Base-by-base conservation (phyloP, 2,797 vertebrate species). In the Melanotaenia maccullochi region DNA sequence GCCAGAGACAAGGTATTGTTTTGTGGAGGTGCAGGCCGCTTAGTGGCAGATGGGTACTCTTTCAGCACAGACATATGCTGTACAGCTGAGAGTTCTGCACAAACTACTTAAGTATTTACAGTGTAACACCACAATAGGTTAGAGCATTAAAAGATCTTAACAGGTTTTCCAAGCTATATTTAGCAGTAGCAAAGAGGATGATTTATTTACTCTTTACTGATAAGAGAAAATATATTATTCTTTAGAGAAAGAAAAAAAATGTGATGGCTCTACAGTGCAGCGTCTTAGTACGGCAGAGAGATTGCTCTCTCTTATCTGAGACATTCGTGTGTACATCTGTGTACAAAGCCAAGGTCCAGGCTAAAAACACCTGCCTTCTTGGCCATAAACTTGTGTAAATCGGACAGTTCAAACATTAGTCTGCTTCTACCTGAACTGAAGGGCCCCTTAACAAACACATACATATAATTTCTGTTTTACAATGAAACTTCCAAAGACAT, bases 351-450 rank as follows among this genome's bases (percentile, higher is more conserved):
- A 89, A 89, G 89, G 91, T 90, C 86, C 91, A 91, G 56, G 86
- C 78, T 86, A 71, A 85, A 94, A 95, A 94, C 96, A 97, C 95
- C 95, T 97, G 96, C 93, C 90, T 78, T 63, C 92, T 89, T 90
- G 88, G 79, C 87, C 84, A 90, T 93, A 89, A 93, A 92, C 72
- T 75, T 85, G 87, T 84, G 85, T 79, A 95, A 97, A 97, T 96
- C 95, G 88, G 93, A 94, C 89, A 95, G 95, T 94, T 96, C 96
- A 97, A 97, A 97, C 90, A 98, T 81, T 91, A 90, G 90, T 63
- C 42, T 76, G 86, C 90, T 91, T 95, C 73, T 61, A 40, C 93
- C 93, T 75, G 68, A 87, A 93, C 93, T 76, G 75, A 91, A 87
- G 93, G 90, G 49, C 91, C 85, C 90, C 82, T 93, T 88, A 80